Evolutionary conservation across 2,113 vertebrate genomes (phyloP), one percentile per base, ranked within the genome.

Genomic region (Tachysurus vachellii): DNA sequence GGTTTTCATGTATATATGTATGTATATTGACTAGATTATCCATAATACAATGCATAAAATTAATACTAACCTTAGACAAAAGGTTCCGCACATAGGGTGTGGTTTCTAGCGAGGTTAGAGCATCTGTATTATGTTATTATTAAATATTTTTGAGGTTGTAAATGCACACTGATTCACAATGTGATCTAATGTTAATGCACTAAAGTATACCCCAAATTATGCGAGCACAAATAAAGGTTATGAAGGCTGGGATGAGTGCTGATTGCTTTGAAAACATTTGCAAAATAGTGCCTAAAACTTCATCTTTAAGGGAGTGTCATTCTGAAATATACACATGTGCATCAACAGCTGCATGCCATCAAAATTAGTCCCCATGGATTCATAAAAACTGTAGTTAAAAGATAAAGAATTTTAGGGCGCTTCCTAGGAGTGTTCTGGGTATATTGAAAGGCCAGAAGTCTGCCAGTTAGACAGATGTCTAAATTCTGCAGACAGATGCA

Each of bases 271-370:
- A 14, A 44, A 75, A 76, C 80, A 88, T 73, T 50, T 81, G 42
- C 47, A 26, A 66, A 36, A 28, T 44, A 42, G 47, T 82, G 31
- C 42, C 42, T 11, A 53, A 11, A 77, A 75, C 12, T 42, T 23
- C 50, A 83, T 75, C 23, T 73, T 44, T 61, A 54, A 79, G 31
- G 47, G 28, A 68, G 31, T 61, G 64, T 86, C 26, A 77, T n/a
- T 77, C 44, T 14, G 26, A 75, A 75, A 75, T 26, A 23, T 79
- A 54, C 36, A 66, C 70, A 79, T 36, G 64, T 59, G 53, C 56
- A 77, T 80, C 50, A 71, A 79, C 70, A 75, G 83, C 76, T 85
- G 85, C 57, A 28, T 56, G 19, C 17, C n/a, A 57, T 28, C 64
- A 81, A 36, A 66, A 56, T 9, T 56, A n/a, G 59, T 62, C 47